Conservation (phyloP, 2,797 vertebrate genomes). For the Rhynchotus rufescens region DNA sequence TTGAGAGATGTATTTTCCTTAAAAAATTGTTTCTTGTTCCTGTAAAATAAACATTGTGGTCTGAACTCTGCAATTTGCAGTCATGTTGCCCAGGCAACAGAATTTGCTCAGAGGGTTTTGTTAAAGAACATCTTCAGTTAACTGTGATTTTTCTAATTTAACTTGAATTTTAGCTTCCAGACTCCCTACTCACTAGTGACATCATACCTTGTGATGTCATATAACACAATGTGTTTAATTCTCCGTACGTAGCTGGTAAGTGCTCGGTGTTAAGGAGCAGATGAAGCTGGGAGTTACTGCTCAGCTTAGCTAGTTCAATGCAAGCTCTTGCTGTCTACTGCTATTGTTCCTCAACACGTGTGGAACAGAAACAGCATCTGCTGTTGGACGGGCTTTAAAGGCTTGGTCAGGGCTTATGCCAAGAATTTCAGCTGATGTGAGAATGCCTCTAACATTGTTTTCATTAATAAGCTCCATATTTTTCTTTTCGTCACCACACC, state of each 20-base stretch:
- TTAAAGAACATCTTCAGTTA: not conserved
- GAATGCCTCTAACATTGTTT: not conserved
- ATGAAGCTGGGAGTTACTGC: accelerated
- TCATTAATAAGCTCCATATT: not conserved
- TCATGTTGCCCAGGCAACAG: conserved; percentile 36
- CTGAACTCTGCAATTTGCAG: not conserved
- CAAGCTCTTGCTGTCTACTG: not conserved
- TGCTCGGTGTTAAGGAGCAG: accelerated
- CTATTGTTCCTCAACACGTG: not conserved
- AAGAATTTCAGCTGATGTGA: not conserved
- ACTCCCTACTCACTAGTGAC: not conserved
- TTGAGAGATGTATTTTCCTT: not conserved
- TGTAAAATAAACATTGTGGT: not conserved
- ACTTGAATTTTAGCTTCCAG: not conserved
- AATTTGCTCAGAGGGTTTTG: not conserved
- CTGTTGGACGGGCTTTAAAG: not conserved
- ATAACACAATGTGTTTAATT: not conserved
- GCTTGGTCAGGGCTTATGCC: not conserved
- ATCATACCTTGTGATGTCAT: not conserved
- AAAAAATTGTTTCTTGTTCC: not conserved
- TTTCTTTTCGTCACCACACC: not conserved
- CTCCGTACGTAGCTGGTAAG: accelerated
- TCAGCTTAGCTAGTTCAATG: not conserved
- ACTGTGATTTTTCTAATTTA: not conserved
- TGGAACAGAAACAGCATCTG: not conserved